phyloP scores from a whole-genome alignment of 64 coral and sea anemone species.

The Dendrophyllia cribrosa region DNA sequence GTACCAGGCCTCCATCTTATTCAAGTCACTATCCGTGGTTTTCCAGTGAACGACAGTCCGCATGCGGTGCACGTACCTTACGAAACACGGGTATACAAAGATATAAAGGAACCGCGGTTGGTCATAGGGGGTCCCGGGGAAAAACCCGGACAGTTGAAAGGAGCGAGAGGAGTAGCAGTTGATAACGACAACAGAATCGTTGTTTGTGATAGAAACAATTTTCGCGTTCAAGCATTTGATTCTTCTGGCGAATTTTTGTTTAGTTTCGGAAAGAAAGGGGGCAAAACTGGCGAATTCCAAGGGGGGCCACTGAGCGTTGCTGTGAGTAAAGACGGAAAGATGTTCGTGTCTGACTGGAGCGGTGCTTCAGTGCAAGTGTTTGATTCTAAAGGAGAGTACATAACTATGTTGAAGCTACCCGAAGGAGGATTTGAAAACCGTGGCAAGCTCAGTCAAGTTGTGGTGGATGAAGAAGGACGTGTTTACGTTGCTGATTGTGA shows the following conservation, averaged over 20 bases:
- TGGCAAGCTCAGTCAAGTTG: conserved; percentile 57
- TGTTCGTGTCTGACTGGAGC: conserved; percentile 67
- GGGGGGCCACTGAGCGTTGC: conserved; percentile 59
- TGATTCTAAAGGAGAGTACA: conserved; percentile 52
- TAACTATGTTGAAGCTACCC: conserved; percentile 34
- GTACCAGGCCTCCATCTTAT: conserved; percentile 39
- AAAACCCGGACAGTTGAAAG: conserved; percentile 23
- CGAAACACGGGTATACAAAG: conserved; percentile 31
- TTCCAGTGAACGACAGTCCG: conserved; percentile 58
- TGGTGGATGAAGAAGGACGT: neutral
- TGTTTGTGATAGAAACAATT: conserved; percentile 74
- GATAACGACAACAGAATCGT: conserved; percentile 55
- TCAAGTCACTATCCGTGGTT: conserved; percentile 59
- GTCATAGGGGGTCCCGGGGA: conserved; percentile 55
- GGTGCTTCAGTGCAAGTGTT: conserved; percentile 46
- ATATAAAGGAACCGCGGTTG: conserved; percentile 34
- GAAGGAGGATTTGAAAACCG: neutral
- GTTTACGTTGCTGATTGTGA: conserved; percentile 69
- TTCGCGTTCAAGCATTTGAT: conserved; percentile 73
- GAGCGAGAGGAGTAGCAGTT: conserved; percentile 64
- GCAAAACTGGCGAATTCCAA: conserved; percentile 39
- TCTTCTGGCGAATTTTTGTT: conserved; percentile 61
- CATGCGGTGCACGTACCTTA: conserved; percentile 40
- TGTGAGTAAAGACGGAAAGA: conserved; percentile 46
- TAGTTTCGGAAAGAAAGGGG: conserved; percentile 63